Evolutionary conservation across 2,888 invertebrate genomes (phyloP).

Genomic region (Eupeodes latifasciatus): DNA sequence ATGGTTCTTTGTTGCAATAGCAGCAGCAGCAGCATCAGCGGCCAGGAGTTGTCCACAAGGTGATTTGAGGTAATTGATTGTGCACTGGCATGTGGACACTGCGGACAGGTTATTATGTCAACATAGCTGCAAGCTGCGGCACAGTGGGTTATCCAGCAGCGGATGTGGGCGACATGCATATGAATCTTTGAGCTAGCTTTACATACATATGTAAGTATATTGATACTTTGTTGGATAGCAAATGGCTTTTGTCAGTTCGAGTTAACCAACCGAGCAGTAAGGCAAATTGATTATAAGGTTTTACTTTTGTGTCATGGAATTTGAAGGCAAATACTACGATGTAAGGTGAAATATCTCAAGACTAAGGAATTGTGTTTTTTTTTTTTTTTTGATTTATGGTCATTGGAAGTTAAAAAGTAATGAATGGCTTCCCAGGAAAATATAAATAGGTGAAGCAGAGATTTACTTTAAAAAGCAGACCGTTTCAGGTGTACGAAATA

Average conservation of each 20-base stretch:
- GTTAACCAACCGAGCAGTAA: slow-evolving; percentile 18
- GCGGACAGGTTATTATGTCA: slow-evolving; percentile 67
- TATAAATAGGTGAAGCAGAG: too few relatives aligned
- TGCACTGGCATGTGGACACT: slow-evolving; percentile 41
- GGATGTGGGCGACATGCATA: slow-evolving; percentile 50
- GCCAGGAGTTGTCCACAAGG: slow-evolving; percentile 39
- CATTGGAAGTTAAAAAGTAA: not conserved
- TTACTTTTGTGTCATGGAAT: not conserved
- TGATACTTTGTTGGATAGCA: slow-evolving; percentile 36
- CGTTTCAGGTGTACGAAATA: too few relatives aligned
- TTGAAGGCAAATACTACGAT: slow-evolving; percentile 6
- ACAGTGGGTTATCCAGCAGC: slow-evolving; percentile 50
- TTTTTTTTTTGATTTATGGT: slow-evolving; percentile 8
- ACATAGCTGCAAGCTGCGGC: slow-evolving; percentile 54
- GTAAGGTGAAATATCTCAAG: not conserved
- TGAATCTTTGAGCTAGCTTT: not conserved
- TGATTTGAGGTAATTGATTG: slow-evolving; percentile 61
- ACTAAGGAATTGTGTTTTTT: not conserved
- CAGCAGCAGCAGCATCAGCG: too few relatives aligned
- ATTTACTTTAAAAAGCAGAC: too few relatives aligned
- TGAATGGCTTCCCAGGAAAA: too few relatives aligned
- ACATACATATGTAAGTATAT: too few relatives aligned
- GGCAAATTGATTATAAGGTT: slow-evolving; percentile 31
- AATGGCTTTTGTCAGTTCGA: slow-evolving; percentile 51
- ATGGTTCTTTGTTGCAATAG: slow-evolving; percentile 13